Base-by-base conservation (phyloP, 2,888 invertebrate genomes). In the Anthophora plumipes region DNA sequence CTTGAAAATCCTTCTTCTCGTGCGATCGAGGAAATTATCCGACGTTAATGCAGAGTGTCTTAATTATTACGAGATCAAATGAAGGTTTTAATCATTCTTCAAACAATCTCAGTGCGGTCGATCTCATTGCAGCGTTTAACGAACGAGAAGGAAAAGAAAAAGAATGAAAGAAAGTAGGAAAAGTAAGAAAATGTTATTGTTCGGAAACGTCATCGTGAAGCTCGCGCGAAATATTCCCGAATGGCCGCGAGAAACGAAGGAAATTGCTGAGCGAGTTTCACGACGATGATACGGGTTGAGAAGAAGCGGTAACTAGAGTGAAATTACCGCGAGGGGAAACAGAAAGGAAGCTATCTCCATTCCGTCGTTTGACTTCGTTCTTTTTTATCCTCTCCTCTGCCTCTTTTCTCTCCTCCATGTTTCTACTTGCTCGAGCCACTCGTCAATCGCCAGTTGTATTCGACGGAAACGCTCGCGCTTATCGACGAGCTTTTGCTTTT, bases 291-390 rank as follows among this genome's bases (percentile, higher is more conserved):
- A 14, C 37, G 57, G n/a, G 63, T n/a, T 11, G 8, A 25, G 1
- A 61, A 66, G 64, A 57, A 75, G 25, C 43, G n/a, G 55, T 69
- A 75, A 61, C 55, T 1, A 25, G 63, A 41, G 57, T 41, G 54
- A 63, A 76, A 64, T 76, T 76, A 63, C 75, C 17, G 54, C 43
- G 37, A 22, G 37, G 14, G 52, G 31, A 20, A 61, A 55, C 54
- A 70, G 55, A 57, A 60, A 57, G 57, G 66, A 55, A 70, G 20
- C 14, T 55, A 75, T 64, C 63, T 59, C 41, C 63, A 61, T 76
- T 63, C 31, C 43, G 48, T 31, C 61, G 57, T 64, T 71, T 50
- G 50, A 76, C 55, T 70, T 68, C 39, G 12, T 39, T 22, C 54
- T 17, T 22, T 41, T 39, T 64, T 12, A n/a, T 55, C 46, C 2